Conservation (phyloP, 2,113 vertebrate genomes). For the Sus scrofa region T2T-Sscrofa CM000828.6:58776001-58776500, state of each 20-base stretch:
- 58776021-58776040: background rate
- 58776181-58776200: slow-evolving; percentile 30
- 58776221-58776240: background rate
- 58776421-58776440: too few relatives aligned
- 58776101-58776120: background rate
- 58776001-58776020: background rate
- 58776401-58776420: too few relatives aligned
- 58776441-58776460: too few relatives aligned
- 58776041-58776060: background rate
- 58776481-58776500: too few relatives aligned
- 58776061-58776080: background rate
- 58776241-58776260: background rate
- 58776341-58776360: too few relatives aligned
- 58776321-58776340: background rate
- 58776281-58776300: background rate
- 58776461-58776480: too few relatives aligned
- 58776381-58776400: too few relatives aligned
- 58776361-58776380: too few relatives aligned
- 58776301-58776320: background rate
- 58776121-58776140: background rate
- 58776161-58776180: background rate
- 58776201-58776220: background rate
- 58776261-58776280: background rate
- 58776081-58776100: background rate
- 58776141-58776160: background rate